Conservation (phyloP, 2,888 invertebrate species). For the Tolmerus cingulatus region DNA sequence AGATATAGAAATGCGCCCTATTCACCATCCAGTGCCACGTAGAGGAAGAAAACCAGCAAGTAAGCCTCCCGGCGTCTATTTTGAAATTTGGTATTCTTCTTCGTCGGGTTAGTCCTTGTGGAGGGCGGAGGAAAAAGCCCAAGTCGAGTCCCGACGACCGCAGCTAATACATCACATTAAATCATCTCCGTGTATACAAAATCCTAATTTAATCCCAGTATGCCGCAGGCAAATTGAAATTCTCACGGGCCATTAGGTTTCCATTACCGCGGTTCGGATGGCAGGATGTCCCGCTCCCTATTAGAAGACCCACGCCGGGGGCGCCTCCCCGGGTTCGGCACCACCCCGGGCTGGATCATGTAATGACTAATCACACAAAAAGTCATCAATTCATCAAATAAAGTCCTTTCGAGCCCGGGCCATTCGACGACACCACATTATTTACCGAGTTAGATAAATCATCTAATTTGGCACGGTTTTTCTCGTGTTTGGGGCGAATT, state of each 20-base stretch:
- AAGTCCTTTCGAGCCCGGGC: conserved; percentile 44
- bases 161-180: conserved; percentile 41
- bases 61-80: not conserved
- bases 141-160: not conserved
- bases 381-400: conserved; percentile 49
- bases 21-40: not conserved
- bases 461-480: conserved; percentile 46
- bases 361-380: conserved; percentile 48
- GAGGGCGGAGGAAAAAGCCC: not conserved
- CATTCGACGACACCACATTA: conserved; percentile 48
- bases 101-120: not conserved
- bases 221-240: conserved; percentile 44
- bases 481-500: not conserved
- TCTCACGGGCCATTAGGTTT: conserved; percentile 46
- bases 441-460: conserved; percentile 49
- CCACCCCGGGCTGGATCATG: conserved; percentile 44
- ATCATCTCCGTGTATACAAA: conserved; percentile 28
- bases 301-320: not conserved
- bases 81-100: not conserved
- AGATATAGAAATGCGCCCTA: not conserved
- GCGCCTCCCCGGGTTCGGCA: not conserved
- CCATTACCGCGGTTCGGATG: conserved; percentile 45
- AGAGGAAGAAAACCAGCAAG: not conserved
- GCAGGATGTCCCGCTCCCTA: conserved; percentile 44
- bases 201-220: conserved; percentile 37